phyloP scores from a whole-genome alignment of 2,797 vertebrate species.

The Lutra lutra region DNA sequence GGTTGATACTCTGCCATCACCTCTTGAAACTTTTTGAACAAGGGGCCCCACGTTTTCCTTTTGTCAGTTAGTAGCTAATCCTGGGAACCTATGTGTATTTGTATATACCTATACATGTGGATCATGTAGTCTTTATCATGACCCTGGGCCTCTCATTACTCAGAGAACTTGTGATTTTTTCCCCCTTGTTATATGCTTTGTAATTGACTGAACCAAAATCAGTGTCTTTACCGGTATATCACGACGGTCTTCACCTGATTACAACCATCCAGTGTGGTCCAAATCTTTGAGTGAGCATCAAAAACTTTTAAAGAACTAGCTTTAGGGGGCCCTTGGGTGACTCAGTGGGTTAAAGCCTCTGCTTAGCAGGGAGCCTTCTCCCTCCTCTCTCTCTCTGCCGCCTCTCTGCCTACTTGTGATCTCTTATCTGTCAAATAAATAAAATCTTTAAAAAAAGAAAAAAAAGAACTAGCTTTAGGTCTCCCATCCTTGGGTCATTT shows the following conservation, averaged over 20 bases:
- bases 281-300: not conserved
- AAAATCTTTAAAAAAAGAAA: no score
- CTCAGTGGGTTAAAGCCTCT: no score
- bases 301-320: not conserved
- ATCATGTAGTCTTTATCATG: not conserved
- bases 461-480: not conserved
- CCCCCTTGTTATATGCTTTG: not conserved
- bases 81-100: not conserved
- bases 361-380: no score
- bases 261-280: not conserved
- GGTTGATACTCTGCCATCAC: not conserved
- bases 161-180: not conserved
- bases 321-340: no score
- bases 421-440: no score
- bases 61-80: not conserved
- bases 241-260: not conserved
- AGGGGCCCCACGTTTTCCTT: not conserved
- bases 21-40: not conserved
- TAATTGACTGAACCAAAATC: not conserved
- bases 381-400: no score
- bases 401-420: no score
- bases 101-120: fast-evolving
- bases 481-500: not conserved
- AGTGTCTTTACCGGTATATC: not conserved
- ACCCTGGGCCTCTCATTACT: not conserved